Evolutionary conservation across 1,140 invertebrate genomes (phyloP).

Genomic region (Pentalonia nigronervosa): DNA sequence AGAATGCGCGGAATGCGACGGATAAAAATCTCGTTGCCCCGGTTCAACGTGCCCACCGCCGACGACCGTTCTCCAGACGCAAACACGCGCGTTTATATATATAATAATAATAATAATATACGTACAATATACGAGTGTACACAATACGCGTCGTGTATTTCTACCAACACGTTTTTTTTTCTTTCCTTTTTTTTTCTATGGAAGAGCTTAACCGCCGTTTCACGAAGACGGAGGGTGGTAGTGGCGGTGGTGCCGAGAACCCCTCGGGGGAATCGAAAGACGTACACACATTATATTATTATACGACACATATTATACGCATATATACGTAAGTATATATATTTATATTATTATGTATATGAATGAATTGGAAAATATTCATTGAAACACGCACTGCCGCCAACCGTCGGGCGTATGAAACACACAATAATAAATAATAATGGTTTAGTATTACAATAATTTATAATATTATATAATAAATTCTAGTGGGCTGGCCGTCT

Average conservation of each 20-base stretch:
- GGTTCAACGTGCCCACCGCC: constrained; percentile 53
- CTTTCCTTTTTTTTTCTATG: neutral
- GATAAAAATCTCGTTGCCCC: constrained; percentile 57
- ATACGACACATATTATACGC: neutral
- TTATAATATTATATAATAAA: neutral
- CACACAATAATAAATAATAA: neutral
- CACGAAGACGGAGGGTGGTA: neutral
- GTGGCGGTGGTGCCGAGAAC: neutral
- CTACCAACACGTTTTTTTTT: neutral
- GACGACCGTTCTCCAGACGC: constrained; percentile 48
- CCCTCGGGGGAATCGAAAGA: neutral
- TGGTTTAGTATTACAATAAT: neutral
- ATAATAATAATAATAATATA: neutral
- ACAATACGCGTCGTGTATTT: constrained; percentile 15
- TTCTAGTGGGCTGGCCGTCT: neutral
- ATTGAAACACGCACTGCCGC: constrained; percentile 24
- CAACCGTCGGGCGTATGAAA: neutral
- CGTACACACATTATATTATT: neutral
- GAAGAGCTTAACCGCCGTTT: neutral
- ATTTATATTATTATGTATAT: neutral
- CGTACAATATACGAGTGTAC: constrained; percentile 11
- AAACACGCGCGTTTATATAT: constrained; percentile 15
- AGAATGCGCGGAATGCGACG: constrained; percentile 54
- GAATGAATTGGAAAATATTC: constrained; percentile 24
- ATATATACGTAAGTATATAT: neutral